These are phyloP conservation scores for Spialia ferax DNA, from an alignment of 2,888 invertebrate species.

Conservation along the genomic window DNA sequence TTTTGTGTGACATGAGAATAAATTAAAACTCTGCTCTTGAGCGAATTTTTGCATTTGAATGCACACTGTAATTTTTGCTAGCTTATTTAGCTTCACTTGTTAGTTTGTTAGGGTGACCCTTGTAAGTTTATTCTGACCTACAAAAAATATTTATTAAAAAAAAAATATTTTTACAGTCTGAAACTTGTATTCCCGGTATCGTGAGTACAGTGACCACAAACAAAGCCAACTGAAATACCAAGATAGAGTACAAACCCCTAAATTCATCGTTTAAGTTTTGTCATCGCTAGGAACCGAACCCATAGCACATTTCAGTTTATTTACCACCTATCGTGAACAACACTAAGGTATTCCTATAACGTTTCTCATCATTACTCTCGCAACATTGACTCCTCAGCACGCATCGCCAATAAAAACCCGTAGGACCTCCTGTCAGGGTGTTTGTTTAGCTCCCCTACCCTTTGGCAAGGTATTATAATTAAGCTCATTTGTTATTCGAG, in stretches of 20 bases:
- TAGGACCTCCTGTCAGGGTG: slow-evolving; percentile 74
- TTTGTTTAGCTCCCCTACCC: slow-evolving; percentile 74
- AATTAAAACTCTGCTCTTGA: slow-evolving; percentile 28
- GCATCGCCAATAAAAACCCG: slow-evolving; percentile 76
- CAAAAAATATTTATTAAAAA: too few relatives aligned
- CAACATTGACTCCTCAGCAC: slow-evolving; percentile 77
- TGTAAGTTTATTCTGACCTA: background rate
- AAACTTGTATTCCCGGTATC: too few relatives aligned
- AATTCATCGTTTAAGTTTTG: too few relatives aligned
- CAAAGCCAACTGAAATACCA: too few relatives aligned
- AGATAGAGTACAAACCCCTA: too few relatives aligned
- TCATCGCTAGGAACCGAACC: too few relatives aligned
- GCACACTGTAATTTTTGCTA: slow-evolving; percentile 23
- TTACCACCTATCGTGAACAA: too few relatives aligned
- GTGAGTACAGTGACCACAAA: too few relatives aligned
- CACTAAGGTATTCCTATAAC: background rate
- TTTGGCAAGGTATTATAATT: slow-evolving; percentile 81
- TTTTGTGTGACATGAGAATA: slow-evolving; percentile 13
- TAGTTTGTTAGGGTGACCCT: slow-evolving; percentile 27
- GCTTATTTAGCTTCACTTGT: slow-evolving; percentile 36
- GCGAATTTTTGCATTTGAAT: slow-evolving; percentile 33
- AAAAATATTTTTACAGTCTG: too few relatives aligned
- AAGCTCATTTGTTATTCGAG: slow-evolving; percentile 78
- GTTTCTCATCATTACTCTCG: slow-evolving; percentile 71
- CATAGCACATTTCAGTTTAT: too few relatives aligned